Evolutionary conservation across 92 coral and sea anemone genomes (phyloP), one percentile per base, ranked within the genome.

Genomic region (Paragorgia papillata): DNA sequence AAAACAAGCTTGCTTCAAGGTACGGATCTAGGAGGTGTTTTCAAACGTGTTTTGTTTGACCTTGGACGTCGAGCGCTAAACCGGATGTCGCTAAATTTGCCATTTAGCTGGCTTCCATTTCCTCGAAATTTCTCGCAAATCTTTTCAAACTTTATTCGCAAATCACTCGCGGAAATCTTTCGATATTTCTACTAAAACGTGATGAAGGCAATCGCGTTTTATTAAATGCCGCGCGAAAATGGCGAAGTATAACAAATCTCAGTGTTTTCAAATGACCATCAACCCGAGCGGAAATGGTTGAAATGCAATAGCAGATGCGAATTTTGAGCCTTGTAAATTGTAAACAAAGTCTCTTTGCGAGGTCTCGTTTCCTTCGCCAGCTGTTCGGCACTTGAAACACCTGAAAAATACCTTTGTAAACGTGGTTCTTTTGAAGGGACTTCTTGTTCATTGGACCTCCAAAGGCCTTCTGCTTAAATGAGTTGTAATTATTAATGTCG

Each of bases 1-100:
- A 95, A 82, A 95, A 95, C 86, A 95, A 95, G 71, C 97, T 95
- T 12, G 99, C 99, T 26, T 95, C 99, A 49, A 91, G 99, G 99
- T 95, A 84, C 20, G 86, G 58, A 28, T 56, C 29, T 25, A 19
- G 12, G 31, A 9, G 44, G 9, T 29, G 39, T 79, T 26, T 20
- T 79, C 17, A 24, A 39, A 30, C 13, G 15, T 46, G 41, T 1
- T 43, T 75, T 31, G 37, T 28, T 33, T n/a, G 85, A 27, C 49
- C 49, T 18, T 21, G 40, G 25, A 33, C 17, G 8, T 7, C 12
- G 8, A 31, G 33, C 31, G 51, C 78, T 54, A 50, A 71, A 71
- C 78, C 78, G 78, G 78, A 71, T 71, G 78, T 71, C 9, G 59
- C 48, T 66, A 24, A 26, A n/a, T n/a, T n/a, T n/a, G n/a, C n/a